Conservation (phyloP, 1,140 invertebrate genomes). For the Platyura marginata region DNA sequence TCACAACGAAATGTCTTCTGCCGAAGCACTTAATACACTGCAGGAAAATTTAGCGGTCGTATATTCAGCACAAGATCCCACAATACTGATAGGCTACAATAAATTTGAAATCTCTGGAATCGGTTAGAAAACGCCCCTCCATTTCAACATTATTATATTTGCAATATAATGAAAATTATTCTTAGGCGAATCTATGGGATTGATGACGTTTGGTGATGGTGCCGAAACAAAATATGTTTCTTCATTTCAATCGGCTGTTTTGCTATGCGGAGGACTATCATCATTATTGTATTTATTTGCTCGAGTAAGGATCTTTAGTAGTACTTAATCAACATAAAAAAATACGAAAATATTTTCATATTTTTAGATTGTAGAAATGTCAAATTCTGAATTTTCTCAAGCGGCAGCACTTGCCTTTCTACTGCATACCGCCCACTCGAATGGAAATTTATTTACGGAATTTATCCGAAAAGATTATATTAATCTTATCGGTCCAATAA, state of each 20-base stretch:
- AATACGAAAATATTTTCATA: not conserved
- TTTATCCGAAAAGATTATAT: slow-evolving; percentile 18
- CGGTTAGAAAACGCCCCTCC: too few species aligned
- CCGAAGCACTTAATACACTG: too few species aligned
- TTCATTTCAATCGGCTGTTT: slow-evolving; percentile 16
- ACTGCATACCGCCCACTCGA: slow-evolving; percentile 15
- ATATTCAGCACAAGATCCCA: too few species aligned
- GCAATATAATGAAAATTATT: too few species aligned
- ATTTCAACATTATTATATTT: too few species aligned
- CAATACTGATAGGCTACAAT: too few species aligned
- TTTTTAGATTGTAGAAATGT: slow-evolving; percentile 14
- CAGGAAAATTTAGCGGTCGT: slow-evolving; percentile 9
- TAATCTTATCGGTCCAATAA: slow-evolving; percentile 19
- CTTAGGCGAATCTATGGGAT: slow-evolving; percentile 14
- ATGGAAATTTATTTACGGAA: slow-evolving; percentile 19
- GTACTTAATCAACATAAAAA: not conserved
- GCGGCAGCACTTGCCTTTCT: slow-evolving; percentile 16
- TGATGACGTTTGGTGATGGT: not conserved
- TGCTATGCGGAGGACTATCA: slow-evolving; percentile 15
- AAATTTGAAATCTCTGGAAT: too few species aligned
- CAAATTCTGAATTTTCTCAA: slow-evolving; percentile 12
- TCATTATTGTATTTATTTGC: slow-evolving; percentile 20
- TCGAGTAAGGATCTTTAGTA: too few species aligned
- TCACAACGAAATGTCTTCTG: too few species aligned
- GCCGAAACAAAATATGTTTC: slow-evolving; percentile 11